Conservation (phyloP, 1,140 invertebrate genomes). For the Harpegnathos saltator region DNA sequence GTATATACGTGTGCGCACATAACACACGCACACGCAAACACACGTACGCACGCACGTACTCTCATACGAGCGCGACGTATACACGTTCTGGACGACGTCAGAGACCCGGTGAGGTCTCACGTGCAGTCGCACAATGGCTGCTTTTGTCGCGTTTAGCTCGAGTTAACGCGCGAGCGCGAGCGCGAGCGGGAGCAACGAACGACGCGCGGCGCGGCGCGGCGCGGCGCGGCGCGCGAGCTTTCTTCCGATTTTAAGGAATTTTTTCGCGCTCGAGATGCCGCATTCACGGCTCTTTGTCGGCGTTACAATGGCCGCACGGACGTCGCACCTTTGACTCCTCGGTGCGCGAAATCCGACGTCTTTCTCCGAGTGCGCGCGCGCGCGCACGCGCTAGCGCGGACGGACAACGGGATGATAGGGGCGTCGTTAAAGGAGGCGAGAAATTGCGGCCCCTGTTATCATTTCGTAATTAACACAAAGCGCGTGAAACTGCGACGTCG, state of each 20-base stretch:
- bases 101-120: slow-evolving; percentile 64
- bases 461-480: slow-evolving; percentile 57
- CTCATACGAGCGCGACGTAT: background rate
- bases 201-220: slow-evolving; percentile 22
- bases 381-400: no score
- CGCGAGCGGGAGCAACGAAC: slow-evolving; percentile 5
- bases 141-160: slow-evolving; percentile 67
- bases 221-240: slow-evolving; percentile 56
- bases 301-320: slow-evolving; percentile 56
- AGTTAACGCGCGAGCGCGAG: slow-evolving; percentile 46
- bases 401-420: slow-evolving; percentile 34
- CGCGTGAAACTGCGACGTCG: slow-evolving; percentile 18
- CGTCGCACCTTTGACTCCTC: slow-evolving; percentile 52
- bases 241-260: slow-evolving; percentile 70
- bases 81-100: background rate
- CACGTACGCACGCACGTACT: background rate
- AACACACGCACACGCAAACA: background rate
- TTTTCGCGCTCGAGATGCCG: slow-evolving; percentile 48
- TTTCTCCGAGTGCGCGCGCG: background rate
- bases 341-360: slow-evolving; percentile 46
- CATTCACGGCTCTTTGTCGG: slow-evolving; percentile 65
- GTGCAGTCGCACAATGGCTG: slow-evolving; percentile 64
- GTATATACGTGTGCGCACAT: background rate
- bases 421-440: slow-evolving; percentile 38
- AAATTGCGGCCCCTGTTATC: slow-evolving; percentile 35